A percentile compares a stretch with the other conserved stretches of the same genome.
phyloP scores from a whole-genome alignment of 2,888 invertebrate genomes.

The Xanthia togata region DNA sequence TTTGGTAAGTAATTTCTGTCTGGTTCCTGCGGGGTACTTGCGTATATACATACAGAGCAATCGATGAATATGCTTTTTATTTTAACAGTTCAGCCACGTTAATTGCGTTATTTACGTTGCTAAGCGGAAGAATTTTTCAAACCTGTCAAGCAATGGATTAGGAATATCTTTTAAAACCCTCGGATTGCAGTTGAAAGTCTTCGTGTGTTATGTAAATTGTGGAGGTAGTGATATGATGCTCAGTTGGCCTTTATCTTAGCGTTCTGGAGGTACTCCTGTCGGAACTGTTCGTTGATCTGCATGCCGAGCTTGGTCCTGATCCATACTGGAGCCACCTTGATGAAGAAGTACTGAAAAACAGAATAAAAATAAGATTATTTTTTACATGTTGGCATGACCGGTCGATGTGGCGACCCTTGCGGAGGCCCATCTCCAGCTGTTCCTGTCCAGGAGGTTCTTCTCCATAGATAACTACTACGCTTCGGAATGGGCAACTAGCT shows the following conservation, averaged over 20 bases:
- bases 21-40: neutral
- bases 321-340: constrained; percentile 91
- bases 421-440: neutral
- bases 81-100: too few relatives aligned
- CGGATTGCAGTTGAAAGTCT: neutral
- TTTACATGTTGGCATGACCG: neutral
- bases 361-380: neutral
- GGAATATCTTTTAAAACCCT: neutral
- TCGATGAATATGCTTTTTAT: neutral
- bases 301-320: constrained; percentile 91
- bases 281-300: constrained; percentile 90
- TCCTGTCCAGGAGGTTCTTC: too few relatives aligned
- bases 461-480: too few relatives aligned
- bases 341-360: constrained; percentile 88
- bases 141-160: neutral
- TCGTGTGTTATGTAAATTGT: neutral
- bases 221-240: constrained; percentile 26
- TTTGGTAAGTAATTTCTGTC: constrained; percentile 12
- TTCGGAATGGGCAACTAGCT: too few relatives aligned
- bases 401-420: neutral
- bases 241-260: constrained; percentile 74
- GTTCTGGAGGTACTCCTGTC: constrained; percentile 91
- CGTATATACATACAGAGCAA: neutral
- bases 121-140: neutral
- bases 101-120: neutral